Conservation (phyloP, 2,888 invertebrate species). For the Ichneumoninae sp. region DNA sequence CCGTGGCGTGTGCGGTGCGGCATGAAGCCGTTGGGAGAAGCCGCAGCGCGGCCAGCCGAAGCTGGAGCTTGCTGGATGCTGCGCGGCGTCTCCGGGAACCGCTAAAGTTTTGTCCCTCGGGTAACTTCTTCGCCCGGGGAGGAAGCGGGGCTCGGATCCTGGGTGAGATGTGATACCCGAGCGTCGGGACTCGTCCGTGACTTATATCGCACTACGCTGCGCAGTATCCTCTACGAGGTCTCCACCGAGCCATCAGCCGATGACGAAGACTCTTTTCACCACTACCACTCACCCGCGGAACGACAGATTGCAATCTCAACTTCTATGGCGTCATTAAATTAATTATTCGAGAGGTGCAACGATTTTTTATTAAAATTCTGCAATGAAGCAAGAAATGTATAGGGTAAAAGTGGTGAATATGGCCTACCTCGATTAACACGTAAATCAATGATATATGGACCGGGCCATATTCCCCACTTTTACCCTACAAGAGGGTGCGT, state of each 20-base stretch:
- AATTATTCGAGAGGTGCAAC: conserved; percentile 42
- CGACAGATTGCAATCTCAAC: conserved; percentile 53
- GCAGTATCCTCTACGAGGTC: conserved; percentile 28
- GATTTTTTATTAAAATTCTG: conserved; percentile 57
- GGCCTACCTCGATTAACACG: no score
- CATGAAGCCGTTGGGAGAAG: conserved; percentile 39
- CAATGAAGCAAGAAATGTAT: neutral
- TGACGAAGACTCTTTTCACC: conserved; percentile 51
- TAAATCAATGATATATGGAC: no score
- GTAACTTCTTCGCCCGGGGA: conserved; percentile 35
- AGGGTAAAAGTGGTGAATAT: no score
- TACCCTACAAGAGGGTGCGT: neutral
- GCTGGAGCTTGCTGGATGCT: conserved; percentile 44
- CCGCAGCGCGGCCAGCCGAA: conserved; percentile 48
- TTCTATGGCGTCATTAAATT: conserved; percentile 43
- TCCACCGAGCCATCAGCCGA: conserved; percentile 44
- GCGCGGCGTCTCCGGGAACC: conserved; percentile 11
- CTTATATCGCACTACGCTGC: conserved; percentile 30
- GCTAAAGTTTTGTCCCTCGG: conserved; percentile 68
- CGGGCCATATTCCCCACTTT: no score
- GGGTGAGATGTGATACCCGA: conserved; percentile 36
- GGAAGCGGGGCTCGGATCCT: conserved; percentile 18
- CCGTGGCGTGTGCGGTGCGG: conserved; percentile 61
- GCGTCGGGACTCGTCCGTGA: conserved; percentile 17
- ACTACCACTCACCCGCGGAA: conserved; percentile 24